Evolutionary conservation across 2,888 invertebrate genomes (phyloP).

Genomic region (Gonocerus acuteangulatus): DNA sequence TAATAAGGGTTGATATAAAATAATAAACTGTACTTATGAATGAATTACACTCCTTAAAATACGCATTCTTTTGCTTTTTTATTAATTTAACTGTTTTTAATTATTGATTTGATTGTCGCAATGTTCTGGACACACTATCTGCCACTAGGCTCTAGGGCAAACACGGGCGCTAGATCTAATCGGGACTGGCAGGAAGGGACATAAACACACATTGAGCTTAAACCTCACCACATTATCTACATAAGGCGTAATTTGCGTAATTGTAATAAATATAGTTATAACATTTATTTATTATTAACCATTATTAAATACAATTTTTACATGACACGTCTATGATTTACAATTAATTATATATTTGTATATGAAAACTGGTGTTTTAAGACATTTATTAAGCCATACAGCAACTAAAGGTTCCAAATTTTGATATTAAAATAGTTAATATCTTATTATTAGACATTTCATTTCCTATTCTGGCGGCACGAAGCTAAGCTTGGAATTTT

Average conservation of each 20-base stretch:
- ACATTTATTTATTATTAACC: slow-evolving; percentile 3
- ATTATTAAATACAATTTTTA: slow-evolving; percentile 8
- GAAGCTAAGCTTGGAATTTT: too few relatives aligned
- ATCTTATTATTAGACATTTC: too few relatives aligned
- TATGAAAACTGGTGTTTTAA: slow-evolving; percentile 13
- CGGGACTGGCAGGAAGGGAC: slow-evolving; percentile 3
- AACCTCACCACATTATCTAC: slow-evolving; percentile 27
- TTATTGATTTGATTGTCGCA: slow-evolving; percentile 16
- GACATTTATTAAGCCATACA: not conserved
- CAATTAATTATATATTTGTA: not conserved
- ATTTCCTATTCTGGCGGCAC: too few relatives aligned
- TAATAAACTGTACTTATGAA: too few relatives aligned
- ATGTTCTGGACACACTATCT: slow-evolving; percentile 11
- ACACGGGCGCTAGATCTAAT: not conserved
- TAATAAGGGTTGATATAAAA: too few relatives aligned
- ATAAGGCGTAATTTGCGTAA: slow-evolving; percentile 28
- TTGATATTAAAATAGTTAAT: too few relatives aligned
- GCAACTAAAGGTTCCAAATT: too few relatives aligned
- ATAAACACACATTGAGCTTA: slow-evolving; percentile 29
- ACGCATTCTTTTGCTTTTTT: too few relatives aligned
- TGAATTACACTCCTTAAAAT: too few relatives aligned
- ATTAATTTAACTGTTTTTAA: too few relatives aligned
- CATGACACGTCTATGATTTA: slow-evolving; percentile 8
- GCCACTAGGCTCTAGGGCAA: slow-evolving; percentile 4
- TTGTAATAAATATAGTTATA: slow-evolving; percentile 13